Evolutionary conservation across 1,140 invertebrate species (phyloP).

Genomic region (Trichonephila clavata): DNA sequence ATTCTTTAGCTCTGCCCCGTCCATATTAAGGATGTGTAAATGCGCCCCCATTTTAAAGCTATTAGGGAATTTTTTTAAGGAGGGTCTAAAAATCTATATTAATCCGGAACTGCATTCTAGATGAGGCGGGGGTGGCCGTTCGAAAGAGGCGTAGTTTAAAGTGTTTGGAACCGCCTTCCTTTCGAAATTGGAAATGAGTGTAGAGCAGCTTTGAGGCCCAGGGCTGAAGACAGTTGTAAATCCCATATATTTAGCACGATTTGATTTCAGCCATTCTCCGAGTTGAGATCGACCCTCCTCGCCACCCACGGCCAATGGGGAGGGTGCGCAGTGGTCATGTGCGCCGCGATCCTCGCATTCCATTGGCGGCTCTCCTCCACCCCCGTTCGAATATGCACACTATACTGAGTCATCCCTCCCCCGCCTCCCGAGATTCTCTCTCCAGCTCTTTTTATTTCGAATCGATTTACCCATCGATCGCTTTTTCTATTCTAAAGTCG

Average conservation of each 20-base stretch:
- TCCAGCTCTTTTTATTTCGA: constrained; percentile 66
- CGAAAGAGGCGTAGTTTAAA: constrained; percentile 73
- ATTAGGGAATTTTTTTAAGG: constrained; percentile 65
- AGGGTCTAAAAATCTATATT: constrained; percentile 72
- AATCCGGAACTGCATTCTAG: constrained; percentile 72
- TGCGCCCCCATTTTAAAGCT: constrained; percentile 43
- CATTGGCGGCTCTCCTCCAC: constrained; percentile 57
- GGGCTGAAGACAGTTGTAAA: constrained; percentile 67
- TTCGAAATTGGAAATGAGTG: constrained; percentile 76
- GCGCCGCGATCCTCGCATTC: constrained; percentile 59
- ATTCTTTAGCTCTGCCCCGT: not conserved
- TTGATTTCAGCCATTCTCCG: constrained; percentile 75
- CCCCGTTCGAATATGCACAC: constrained; percentile 55
- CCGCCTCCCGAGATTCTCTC: constrained; percentile 31
- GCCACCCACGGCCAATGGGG: constrained; percentile 49
- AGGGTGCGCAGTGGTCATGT: constrained; percentile 48
- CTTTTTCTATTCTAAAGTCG: constrained; percentile 76
- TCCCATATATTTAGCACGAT: constrained; percentile 76
- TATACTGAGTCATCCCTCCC: constrained; percentile 65
- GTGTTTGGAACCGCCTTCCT: constrained; percentile 62
- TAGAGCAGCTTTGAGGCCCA: constrained; percentile 64
- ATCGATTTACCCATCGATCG: constrained; percentile 68
- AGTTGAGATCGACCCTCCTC: constrained; percentile 53
- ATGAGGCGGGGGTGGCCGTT: constrained; percentile 62
- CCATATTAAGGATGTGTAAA: not conserved